Percentiles rank a stretch among this genome's conserved stretches.
These are phyloP conservation scores for Keiferia lycopersicella DNA, from an alignment of 2,888 invertebrate species.

Conservation along the genomic window DNA sequence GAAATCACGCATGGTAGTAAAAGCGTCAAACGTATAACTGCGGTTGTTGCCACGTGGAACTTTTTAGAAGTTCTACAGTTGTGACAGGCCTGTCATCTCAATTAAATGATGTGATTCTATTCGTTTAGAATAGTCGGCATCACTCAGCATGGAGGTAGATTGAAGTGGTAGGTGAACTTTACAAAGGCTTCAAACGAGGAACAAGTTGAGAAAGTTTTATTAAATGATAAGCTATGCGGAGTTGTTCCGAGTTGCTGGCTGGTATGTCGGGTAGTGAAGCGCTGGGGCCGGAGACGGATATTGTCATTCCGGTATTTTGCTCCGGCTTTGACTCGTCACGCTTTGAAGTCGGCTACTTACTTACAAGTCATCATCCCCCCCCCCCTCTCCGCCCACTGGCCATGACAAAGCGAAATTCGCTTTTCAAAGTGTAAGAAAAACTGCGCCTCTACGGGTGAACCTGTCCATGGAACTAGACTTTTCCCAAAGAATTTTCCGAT, in stretches of 20 bases:
- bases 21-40: too few species aligned
- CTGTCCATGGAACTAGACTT: too few species aligned
- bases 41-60: too few species aligned
- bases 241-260: neutral
- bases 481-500: too few species aligned
- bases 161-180: neutral
- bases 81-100: too few species aligned
- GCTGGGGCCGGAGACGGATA: slow-evolving; percentile 5
- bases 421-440: neutral
- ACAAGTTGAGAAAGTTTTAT: slow-evolving; percentile 2
- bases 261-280: neutral
- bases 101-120: too few species aligned
- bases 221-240: slow-evolving; percentile 12
- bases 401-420: slow-evolving; percentile 2
- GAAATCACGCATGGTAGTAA: too few species aligned
- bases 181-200: neutral
- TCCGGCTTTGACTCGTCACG: slow-evolving; percentile 9
- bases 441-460: too few species aligned
- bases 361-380: neutral
- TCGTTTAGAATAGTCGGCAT: too few species aligned
- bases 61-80: too few species aligned
- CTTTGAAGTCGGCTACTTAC: slow-evolving; percentile 6
- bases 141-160: too few species aligned
- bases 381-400: too few species aligned
- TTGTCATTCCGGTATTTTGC: slow-evolving; percentile 25